Percentiles rank a stretch among this genome's conserved stretches.
Evolutionary conservation across 2,797 vertebrate species (phyloP).

Genomic region (Anableps anableps): DNA sequence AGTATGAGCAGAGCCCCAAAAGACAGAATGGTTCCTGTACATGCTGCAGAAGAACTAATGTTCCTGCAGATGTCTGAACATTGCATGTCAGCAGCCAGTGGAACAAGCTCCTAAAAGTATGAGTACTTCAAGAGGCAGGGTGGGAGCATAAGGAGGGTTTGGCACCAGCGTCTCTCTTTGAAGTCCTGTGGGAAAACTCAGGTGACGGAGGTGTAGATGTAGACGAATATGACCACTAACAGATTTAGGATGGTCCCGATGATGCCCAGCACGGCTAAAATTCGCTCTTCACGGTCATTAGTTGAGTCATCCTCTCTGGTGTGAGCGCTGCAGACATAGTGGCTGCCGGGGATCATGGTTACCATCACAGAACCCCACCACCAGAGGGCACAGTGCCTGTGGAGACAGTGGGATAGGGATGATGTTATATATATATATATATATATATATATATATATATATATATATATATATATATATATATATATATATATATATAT

Average conservation of each 20-base stretch:
- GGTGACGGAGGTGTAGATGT: constrained; percentile 81
- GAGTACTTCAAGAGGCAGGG: constrained; percentile 44
- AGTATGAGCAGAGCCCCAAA: not conserved
- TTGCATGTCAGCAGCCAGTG: constrained; percentile 41
- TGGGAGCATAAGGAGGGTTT: constrained; percentile 16
- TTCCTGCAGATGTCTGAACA: constrained; percentile 35
- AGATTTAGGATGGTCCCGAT: constrained; percentile 86
- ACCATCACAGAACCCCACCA: constrained; percentile 81
- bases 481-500: too few relatives aligned
- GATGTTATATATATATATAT: too few relatives aligned
- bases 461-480: too few relatives aligned
- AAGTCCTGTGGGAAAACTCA: constrained; percentile 41
- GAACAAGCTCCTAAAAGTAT: constrained; percentile 19
- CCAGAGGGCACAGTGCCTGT: constrained; percentile 74
- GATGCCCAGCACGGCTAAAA: constrained; percentile 81
- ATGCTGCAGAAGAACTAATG: constrained; percentile 6
- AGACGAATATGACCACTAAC: constrained; percentile 84
- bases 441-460: too few relatives aligned
- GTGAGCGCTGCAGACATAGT: constrained; percentile 79
- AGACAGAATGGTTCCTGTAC: constrained; percentile 8
- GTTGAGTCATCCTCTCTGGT: constrained; percentile 74
- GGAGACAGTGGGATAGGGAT: not conserved
- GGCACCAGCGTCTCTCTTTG: constrained; percentile 12
- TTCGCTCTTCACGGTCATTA: constrained; percentile 81
- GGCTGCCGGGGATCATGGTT: constrained; percentile 85